Percentiles rank a stretch among this genome's conserved stretches.
Conservation (phyloP, 2,797 vertebrate species). For the Liasis olivaceus region DNA sequence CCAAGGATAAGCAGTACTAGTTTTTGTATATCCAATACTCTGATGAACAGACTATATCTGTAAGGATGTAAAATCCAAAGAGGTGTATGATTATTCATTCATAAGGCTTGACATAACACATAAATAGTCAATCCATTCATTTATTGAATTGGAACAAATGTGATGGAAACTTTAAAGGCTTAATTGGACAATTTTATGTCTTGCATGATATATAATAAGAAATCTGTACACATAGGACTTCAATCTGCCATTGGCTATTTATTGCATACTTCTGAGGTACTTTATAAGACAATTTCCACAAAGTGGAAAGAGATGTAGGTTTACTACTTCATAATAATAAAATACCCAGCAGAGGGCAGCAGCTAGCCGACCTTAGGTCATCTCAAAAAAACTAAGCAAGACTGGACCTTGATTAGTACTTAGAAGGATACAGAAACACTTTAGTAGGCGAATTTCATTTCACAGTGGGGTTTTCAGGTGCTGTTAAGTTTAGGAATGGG, state of each 20-base stretch:
- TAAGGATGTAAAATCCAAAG: constrained; percentile 33
- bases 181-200: constrained; percentile 9
- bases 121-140: constrained; percentile 29
- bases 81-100: constrained; percentile 29
- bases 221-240: neutral
- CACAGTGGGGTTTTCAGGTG: neutral
- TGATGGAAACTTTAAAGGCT: constrained; percentile 39
- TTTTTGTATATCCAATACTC: constrained; percentile 42
- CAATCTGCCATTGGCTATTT: constrained; percentile 11
- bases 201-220: constrained; percentile 13
- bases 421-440: neutral
- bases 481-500: neutral
- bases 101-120: constrained; percentile 23
- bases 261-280: neutral
- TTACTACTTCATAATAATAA: neutral
- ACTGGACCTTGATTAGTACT: neutral
- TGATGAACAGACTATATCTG: constrained; percentile 39
- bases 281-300: neutral
- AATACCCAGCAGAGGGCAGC: neutral
- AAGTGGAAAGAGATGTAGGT: neutral
- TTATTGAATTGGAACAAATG: constrained; percentile 55
- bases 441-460: neutral
- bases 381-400: neutral
- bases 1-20: constrained; percentile 1
- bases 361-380: neutral